A percentile compares a stretch with the other conserved stretches of the same genome.
phyloP scores from a whole-genome alignment of 2,888 invertebrate species.

The Mayetiola destructor region DNA sequence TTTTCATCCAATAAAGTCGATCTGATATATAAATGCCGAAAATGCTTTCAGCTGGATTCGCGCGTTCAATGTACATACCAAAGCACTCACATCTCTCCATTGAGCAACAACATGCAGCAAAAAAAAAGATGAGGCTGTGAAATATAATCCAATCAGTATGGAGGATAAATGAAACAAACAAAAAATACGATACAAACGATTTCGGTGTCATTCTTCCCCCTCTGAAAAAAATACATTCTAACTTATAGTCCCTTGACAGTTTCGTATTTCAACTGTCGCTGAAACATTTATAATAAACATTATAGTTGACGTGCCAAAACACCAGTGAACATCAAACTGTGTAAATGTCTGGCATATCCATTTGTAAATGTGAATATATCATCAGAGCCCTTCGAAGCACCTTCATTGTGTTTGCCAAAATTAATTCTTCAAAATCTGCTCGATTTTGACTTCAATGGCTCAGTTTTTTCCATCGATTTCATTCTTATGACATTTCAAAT shows the following conservation, averaged over 20 bases:
- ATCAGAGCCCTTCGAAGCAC: too few species aligned
- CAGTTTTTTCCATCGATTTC: background rate
- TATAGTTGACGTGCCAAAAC: constrained; percentile 8
- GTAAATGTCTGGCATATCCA: background rate
- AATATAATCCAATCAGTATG: background rate
- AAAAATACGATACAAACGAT: background rate
- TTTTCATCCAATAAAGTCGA: constrained; percentile 7
- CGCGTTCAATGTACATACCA: background rate
- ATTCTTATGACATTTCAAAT: background rate
- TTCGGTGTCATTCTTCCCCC: background rate
- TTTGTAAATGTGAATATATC: too few species aligned
- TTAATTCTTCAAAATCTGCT: background rate
- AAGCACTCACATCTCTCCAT: background rate
- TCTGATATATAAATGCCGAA: constrained; percentile 6
- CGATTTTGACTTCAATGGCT: background rate
- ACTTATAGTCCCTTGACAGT: background rate
- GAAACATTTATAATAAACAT: constrained; percentile 10
- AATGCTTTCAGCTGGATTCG: constrained; percentile 1
- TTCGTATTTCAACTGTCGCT: constrained; percentile 12
- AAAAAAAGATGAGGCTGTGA: background rate
- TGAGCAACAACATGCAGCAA: background rate
- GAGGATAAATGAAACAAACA: background rate
- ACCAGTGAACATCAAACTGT: too few species aligned
- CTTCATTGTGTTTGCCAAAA: background rate
- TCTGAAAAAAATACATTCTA: background rate